These are phyloP conservation scores for Drosophila flavopinicola DNA, from an alignment of 2,888 invertebrate species.

Conservation along the genomic window DNA sequence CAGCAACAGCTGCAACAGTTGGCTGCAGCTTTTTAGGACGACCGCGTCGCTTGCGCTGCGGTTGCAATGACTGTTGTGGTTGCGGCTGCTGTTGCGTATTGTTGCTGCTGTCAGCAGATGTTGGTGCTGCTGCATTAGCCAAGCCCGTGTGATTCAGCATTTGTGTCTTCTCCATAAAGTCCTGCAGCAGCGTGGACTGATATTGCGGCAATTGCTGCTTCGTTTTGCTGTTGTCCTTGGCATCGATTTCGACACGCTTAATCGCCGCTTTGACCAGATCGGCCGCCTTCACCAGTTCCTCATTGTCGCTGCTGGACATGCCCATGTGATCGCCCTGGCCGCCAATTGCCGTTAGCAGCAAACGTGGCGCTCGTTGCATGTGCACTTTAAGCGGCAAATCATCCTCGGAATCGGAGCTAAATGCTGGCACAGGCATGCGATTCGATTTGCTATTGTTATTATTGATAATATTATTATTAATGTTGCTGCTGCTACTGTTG, in stretches of 20 bases:
- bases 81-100: conserved; percentile 69
- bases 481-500: conserved; percentile 21
- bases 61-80: conserved; percentile 73
- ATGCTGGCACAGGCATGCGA: conserved; percentile 41
- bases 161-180: conserved; percentile 92
- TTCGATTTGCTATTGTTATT: conserved; percentile 44
- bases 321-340: conserved; percentile 72
- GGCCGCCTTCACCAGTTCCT: conserved; percentile 85
- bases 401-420: conserved; percentile 79
- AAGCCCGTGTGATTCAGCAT: conserved; percentile 85
- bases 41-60: conserved; percentile 79
- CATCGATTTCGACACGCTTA: conserved; percentile 90
- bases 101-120: conserved; percentile 16
- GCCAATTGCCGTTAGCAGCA: conserved; percentile 76
- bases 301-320: conserved; percentile 89
- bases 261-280: conserved; percentile 89
- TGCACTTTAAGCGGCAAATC: conserved; percentile 74
- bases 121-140: conserved; percentile 81
- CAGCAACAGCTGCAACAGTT: conserved; percentile 7
- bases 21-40: conserved; percentile 80
- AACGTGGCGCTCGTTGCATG: conserved; percentile 77
- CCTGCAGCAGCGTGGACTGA: conserved; percentile 90
- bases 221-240: conserved; percentile 86
- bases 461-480: conserved; percentile 28
- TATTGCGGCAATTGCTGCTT: conserved; percentile 86